Percentiles rank a stretch among this genome's conserved stretches.
phyloP scores from a whole-genome alignment of 2,888 invertebrate genomes.

The Oithona nana region DNA sequence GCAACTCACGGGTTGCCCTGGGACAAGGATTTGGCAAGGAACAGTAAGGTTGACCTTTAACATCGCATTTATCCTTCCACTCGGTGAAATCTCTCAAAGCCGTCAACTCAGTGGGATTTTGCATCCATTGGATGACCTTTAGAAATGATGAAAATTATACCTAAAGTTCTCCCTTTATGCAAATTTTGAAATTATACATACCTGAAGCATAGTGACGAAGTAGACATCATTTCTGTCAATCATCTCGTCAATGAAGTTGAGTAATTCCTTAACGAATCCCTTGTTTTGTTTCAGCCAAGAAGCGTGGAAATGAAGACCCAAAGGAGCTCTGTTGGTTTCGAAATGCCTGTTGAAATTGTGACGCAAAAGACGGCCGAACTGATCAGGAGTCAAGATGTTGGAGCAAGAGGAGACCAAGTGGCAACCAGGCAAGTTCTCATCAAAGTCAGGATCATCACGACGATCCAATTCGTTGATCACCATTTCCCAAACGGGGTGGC shows the following conservation, averaged over 20 bases:
- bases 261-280: conserved; percentile 72
- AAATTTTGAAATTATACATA: conserved; percentile 23
- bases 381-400: conserved; percentile 38
- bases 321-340: conserved; percentile 75
- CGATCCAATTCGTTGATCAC: conserved; percentile 87
- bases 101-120: conserved; percentile 70
- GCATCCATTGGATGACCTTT: conserved; percentile 88
- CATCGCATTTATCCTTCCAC: conserved; percentile 88
- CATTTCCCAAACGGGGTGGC: conserved; percentile 89
- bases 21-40: conserved; percentile 79
- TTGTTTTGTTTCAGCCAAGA: conserved; percentile 86
- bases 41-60: conserved; percentile 80
- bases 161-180: background rate
- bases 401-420: conserved; percentile 88
- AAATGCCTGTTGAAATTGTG: conserved; percentile 90
- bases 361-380: conserved; percentile 44
- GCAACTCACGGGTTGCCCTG: conserved; percentile 66
- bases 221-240: conserved; percentile 70
- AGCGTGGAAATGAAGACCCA: conserved; percentile 67
- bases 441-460: conserved; percentile 79
- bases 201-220: conserved; percentile 67
- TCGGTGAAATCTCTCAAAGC: conserved; percentile 74
- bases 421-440: conserved; percentile 74
- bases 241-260: conserved; percentile 86
- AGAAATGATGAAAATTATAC: background rate